Conservation (phyloP, 2,797 vertebrate species). For the Rhynchotus rufescens region DNA sequence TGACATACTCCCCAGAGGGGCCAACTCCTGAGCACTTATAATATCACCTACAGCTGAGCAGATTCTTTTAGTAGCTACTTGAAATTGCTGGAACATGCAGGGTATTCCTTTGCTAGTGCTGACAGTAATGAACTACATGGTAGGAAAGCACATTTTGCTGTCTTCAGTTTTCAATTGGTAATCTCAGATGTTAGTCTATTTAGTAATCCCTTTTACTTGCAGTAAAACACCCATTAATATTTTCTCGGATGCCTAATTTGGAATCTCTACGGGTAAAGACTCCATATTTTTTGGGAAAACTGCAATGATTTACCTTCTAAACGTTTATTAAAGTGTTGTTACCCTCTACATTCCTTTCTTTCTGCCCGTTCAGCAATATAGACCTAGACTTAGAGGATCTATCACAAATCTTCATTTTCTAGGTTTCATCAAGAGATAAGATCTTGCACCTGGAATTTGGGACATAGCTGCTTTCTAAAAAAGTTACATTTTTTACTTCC, state of each 20-base stretch:
- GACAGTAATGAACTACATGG: slow-evolving; percentile 48
- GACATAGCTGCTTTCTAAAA: not conserved
- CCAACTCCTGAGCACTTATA: slow-evolving; percentile 12
- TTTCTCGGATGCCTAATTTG: not conserved
- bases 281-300: slow-evolving; percentile 23
- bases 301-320: slow-evolving; percentile 27
- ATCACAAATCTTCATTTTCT: slow-evolving; percentile 19
- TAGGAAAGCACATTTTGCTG: slow-evolving; percentile 42
- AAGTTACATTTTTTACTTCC: not conserved
- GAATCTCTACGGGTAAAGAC: not conserved
- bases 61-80: slow-evolving; percentile 23
- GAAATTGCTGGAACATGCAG: slow-evolving; percentile 18
- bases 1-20: slow-evolving; percentile 15
- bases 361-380: not conserved
- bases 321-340: not conserved
- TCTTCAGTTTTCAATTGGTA: slow-evolving; percentile 55
- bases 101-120: slow-evolving; percentile 36
- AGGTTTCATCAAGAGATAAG: not conserved
- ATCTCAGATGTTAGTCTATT: slow-evolving; percentile 24
- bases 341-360: not conserved
- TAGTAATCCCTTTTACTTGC: slow-evolving; percentile 44
- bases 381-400: not conserved
- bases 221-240: slow-evolving; percentile 52
- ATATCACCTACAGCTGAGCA: slow-evolving; percentile 12
- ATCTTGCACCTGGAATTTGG: not conserved